Conservation (phyloP, 2,113 vertebrate species). For the Hydrolagus affinis region DNA sequence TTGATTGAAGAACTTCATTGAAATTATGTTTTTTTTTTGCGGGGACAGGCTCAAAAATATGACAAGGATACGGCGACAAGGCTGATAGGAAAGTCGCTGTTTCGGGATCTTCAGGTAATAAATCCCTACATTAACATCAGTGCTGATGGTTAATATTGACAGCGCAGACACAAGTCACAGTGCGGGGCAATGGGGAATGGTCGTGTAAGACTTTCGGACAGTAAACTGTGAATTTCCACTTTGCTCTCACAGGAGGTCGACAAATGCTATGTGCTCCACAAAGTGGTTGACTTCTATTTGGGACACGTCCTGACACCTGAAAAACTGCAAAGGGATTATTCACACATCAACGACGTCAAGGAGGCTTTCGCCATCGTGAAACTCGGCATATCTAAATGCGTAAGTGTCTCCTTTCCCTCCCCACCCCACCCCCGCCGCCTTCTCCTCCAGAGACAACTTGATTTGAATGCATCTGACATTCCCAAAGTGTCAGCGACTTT, state of each 20-base stretch:
- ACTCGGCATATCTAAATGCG: neutral
- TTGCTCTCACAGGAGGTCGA: neutral
- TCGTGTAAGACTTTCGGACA: neutral
- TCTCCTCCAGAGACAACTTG: neutral
- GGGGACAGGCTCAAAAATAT: slow-evolving; percentile 37
- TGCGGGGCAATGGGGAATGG: no score
- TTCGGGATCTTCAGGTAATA: neutral
- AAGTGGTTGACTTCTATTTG: slow-evolving; percentile 25
- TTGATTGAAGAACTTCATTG: neutral
- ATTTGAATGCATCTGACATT: no score
- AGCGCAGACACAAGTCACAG: no score
- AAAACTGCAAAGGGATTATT: neutral
- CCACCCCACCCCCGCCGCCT: no score
- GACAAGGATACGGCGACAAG: slow-evolving; percentile 41
- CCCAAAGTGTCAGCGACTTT: neutral
- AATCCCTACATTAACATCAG: neutral
- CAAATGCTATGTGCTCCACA: neutral
- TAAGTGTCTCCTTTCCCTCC: slow-evolving; percentile 2
- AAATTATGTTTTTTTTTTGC: neutral
- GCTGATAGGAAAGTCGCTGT: slow-evolving; percentile 35
- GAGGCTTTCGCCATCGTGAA: neutral
- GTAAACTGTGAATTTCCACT: neutral
- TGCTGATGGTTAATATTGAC: neutral
- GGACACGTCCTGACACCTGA: neutral
- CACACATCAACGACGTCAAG: neutral